Evolutionary conservation across 2,888 invertebrate species (phyloP).

Genomic region (Oxytorus armatus): DNA sequence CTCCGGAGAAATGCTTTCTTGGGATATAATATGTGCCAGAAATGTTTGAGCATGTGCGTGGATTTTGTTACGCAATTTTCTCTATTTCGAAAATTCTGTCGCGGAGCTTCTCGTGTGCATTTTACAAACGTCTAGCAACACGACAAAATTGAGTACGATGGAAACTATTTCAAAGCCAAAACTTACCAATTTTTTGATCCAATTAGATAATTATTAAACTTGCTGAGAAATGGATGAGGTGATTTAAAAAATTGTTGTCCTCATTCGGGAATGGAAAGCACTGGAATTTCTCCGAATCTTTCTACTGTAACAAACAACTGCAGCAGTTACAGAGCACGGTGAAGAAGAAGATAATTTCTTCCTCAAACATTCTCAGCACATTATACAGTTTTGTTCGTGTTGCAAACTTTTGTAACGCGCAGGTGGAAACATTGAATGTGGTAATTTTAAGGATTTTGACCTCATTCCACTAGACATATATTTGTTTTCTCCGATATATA

Average conservation of each 20-base stretch:
- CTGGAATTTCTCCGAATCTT: not conserved
- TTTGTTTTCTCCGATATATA: not conserved
- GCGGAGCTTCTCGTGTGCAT: no score
- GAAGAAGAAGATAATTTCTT: not conserved
- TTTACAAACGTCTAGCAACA: no score
- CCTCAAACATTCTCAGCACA: not conserved
- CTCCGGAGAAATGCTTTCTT: constrained; percentile 26
- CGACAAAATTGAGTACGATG: no score
- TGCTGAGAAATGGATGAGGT: no score
- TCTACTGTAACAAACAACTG: not conserved
- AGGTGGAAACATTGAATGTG: not conserved
- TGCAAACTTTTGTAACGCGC: not conserved
- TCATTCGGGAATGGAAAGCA: not conserved
- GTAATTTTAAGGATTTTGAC: not conserved
- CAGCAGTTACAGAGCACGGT: not conserved
- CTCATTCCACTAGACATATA: not conserved
- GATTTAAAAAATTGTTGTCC: no score
- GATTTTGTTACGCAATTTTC: not conserved
- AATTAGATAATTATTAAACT: no score
- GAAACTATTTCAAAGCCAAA: no score
- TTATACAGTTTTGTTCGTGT: not conserved
- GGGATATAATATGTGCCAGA: not conserved
- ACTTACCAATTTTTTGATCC: no score
- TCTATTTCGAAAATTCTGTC: not conserved
- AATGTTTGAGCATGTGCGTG: no score